Percentiles rank a stretch among this genome's conserved stretches.
Evolutionary conservation across 2,113 vertebrate genomes (phyloP).

Genomic region (Eidolon helvum): DNA sequence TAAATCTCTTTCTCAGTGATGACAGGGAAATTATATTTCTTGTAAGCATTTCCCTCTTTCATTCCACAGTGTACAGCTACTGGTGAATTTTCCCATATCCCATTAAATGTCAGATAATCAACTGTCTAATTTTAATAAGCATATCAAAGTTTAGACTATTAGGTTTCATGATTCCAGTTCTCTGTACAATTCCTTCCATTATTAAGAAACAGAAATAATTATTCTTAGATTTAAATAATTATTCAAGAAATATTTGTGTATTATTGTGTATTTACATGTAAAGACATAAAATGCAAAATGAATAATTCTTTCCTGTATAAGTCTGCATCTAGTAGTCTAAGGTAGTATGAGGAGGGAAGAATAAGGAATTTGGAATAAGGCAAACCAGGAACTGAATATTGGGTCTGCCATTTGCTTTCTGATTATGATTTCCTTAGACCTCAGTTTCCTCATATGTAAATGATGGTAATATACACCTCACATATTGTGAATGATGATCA

Average conservation of each 20-base stretch:
- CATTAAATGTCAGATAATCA: constrained; percentile 34
- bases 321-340: background rate
- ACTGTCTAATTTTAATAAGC: background rate
- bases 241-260: background rate
- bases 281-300: background rate
- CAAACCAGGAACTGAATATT: background rate
- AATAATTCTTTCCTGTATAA: background rate
- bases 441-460: background rate
- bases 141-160: background rate
- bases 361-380: background rate
- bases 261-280: background rate
- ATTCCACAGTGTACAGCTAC: background rate
- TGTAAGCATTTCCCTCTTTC: background rate
- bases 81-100: background rate
- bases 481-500: background rate
- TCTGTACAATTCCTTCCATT: background rate
- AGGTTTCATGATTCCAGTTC: background rate
- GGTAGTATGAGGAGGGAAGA: background rate
- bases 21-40: constrained; percentile 38
- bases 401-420: background rate
- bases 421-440: background rate
- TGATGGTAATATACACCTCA: background rate
- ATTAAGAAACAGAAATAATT: constrained; percentile 6
- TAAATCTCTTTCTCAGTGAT: constrained; percentile 16
- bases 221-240: background rate